Base-by-base conservation (phyloP, 2,113 vertebrate genomes). In the Crocuta crocuta region DNA sequence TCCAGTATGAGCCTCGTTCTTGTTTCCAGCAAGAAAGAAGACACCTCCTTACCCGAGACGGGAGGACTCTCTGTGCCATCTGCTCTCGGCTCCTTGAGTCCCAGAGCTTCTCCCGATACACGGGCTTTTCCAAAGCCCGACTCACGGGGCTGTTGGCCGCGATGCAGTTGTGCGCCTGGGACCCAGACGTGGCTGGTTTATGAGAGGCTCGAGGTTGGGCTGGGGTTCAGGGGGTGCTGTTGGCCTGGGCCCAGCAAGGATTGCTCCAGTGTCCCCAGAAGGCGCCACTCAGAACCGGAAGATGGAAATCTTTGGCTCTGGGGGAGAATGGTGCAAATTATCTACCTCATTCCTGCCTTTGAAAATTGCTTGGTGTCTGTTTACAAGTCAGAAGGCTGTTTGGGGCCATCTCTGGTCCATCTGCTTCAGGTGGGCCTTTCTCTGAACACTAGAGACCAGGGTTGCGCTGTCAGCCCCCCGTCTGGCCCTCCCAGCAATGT, bases 11-110 rank as follows among this genome's bases (percentile, higher is more conserved):
- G 35, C 71, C 82, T 48, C 0, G 0, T 2, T 74, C 95, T 96
- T 92, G 76, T 94, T 94, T 90, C 82, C 96, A 93, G 31, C 26
- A 91, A 66, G 94, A 97, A 97, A 97, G 88, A 78, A 93, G 94
- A 93, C 48, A 43, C 85, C 91, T 93, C 84, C 45, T 80, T 86
- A 13, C 70, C 76, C 71, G 31, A 74, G 88, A 55, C 0, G 1
- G 68, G 74, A 95, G 92, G 48, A 85, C 28, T 4, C 39, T 35
- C 79, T 85, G 76, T 96, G 80, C 95, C 94, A 80, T 93, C 95
- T 97, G 82, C 66, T 89, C 65, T 92, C 24, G 2, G 66, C 68
- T 85, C 31, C 85, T 92, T 0, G 7, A 74, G 50, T 58, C 85
- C 73, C 83, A 48, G 65, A 63, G n/a, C 87, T 73, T 4, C 80